Evolutionary conservation across 2,113 vertebrate species (phyloP).

Genomic region (Cryptotis parvus): DNA sequence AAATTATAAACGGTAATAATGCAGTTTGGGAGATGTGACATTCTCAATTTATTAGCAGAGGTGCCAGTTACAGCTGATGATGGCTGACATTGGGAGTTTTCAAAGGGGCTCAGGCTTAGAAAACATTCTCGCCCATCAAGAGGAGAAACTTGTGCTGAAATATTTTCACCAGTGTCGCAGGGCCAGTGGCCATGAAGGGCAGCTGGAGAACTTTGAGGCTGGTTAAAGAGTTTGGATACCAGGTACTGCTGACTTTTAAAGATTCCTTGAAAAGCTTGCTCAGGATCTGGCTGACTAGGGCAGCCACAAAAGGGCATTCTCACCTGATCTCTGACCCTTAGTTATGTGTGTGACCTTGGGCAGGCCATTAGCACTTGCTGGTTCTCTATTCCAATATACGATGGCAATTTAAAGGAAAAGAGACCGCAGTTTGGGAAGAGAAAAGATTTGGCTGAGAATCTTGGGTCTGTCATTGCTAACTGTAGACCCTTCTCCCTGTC

Average conservation of each 20-base stretch:
- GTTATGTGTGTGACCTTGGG: not conserved
- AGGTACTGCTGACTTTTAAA: not conserved
- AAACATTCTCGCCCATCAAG: constrained; percentile 55
- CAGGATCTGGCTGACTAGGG: not conserved
- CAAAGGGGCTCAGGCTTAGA: constrained; percentile 77
- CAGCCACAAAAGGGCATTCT: not conserved
- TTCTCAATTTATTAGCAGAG: constrained; percentile 94
- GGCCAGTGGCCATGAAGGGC: constrained; percentile 64
- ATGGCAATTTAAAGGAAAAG: not conserved
- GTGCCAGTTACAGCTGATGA: constrained; percentile 89
- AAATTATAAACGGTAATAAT: constrained; percentile 99
- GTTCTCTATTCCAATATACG: not conserved
- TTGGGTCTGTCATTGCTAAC: not conserved
- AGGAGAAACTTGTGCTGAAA: constrained; percentile 62
- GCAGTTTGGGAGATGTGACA: constrained; percentile 94
- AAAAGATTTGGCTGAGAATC: not conserved
- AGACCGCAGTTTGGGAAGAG: not conserved
- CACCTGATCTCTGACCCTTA: not conserved
- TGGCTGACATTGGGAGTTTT: constrained; percentile 88
- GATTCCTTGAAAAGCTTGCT: not conserved
- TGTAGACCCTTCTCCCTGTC: not conserved
- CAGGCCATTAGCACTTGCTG: not conserved
- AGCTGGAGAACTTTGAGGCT: not conserved
- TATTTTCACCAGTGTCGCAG: constrained; percentile 6
- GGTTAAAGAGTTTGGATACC: too few species aligned